Conservation (phyloP, 1,140 invertebrate species). For the Drosophila nigrodunni region DNA sequence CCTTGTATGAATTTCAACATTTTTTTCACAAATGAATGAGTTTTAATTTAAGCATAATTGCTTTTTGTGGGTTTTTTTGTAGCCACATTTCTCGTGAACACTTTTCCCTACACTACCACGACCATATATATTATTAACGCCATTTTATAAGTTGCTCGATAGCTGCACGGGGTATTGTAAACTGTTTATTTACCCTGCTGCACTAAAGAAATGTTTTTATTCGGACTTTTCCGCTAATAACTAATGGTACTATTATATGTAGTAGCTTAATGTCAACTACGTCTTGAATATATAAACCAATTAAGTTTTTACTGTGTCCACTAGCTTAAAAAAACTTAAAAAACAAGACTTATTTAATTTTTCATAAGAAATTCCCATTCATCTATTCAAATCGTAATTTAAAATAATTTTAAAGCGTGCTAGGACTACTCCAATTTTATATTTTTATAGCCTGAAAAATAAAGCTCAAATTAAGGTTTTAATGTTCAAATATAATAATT, state of each 20-base stretch:
- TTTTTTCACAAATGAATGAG: constrained; percentile 77
- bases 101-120: constrained; percentile 2
- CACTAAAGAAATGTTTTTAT: background rate
- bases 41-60: constrained; percentile 83
- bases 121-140: constrained; percentile 32
- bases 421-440: too few relatives aligned
- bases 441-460: too few relatives aligned
- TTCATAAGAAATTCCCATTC: too few relatives aligned
- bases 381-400: too few relatives aligned
- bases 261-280: too few relatives aligned
- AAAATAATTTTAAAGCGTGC: too few relatives aligned
- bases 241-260: too few relatives aligned
- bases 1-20: constrained; percentile 71
- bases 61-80: constrained; percentile 68
- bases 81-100: constrained; percentile 35
- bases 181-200: constrained; percentile 1
- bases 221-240: too few relatives aligned
- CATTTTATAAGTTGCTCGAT: constrained; percentile 26
- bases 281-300: too few relatives aligned
- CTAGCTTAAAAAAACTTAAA: background rate
- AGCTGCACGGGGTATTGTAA: constrained; percentile 13
- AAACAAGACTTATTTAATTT: too few relatives aligned
- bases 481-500: too few relatives aligned
- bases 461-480: too few relatives aligned
- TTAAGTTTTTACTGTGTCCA: background rate